phyloP scores from a whole-genome alignment of 2,888 invertebrate genomes.

The Papilio demoleus region DNA sequence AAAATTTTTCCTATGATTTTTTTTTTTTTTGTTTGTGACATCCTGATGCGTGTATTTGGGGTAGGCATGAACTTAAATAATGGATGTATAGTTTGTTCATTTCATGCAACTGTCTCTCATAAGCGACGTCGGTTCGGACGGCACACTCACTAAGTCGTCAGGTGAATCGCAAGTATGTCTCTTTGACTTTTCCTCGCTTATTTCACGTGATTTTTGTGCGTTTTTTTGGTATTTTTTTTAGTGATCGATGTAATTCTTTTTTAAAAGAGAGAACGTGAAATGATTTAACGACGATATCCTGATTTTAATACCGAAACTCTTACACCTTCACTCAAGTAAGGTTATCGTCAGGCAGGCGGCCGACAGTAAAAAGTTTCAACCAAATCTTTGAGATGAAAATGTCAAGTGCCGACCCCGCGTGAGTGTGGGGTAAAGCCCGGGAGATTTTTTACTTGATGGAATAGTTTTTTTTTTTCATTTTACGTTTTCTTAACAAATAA shows the following conservation, averaged over 20 bases:
- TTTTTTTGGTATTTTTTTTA: constrained; percentile 43
- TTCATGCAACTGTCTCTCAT: constrained; percentile 83
- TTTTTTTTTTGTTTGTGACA: constrained; percentile 11
- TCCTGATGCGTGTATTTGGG: constrained; percentile 42
- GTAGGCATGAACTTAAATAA: constrained; percentile 63
- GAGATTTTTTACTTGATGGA: too few relatives aligned
- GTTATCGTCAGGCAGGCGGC: too few relatives aligned
- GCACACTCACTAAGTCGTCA: constrained; percentile 78
- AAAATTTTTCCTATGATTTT: not conserved
- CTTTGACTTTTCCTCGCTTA: constrained; percentile 58
- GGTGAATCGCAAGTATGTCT: constrained; percentile 80
- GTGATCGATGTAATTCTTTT: constrained; percentile 9
- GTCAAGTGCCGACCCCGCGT: too few relatives aligned
- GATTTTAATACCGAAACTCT: too few relatives aligned
- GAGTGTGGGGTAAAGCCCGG: too few relatives aligned
- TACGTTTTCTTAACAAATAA: not conserved
- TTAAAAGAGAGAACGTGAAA: constrained; percentile 13
- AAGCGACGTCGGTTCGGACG: constrained; percentile 80
- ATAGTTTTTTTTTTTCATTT: not conserved
- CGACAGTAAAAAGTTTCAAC: too few relatives aligned
- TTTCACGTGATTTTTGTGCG: constrained; percentile 47
- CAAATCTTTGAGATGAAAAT: too few relatives aligned
- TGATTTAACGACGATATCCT: too few relatives aligned
- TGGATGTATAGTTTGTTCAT: constrained; percentile 83
- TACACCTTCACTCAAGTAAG: too few relatives aligned